Percentiles rank a stretch among this genome's conserved stretches.
These are phyloP conservation scores for Megathymus violae DNA, from an alignment of 1,140 invertebrate species.

Conservation along the genomic window DNA sequence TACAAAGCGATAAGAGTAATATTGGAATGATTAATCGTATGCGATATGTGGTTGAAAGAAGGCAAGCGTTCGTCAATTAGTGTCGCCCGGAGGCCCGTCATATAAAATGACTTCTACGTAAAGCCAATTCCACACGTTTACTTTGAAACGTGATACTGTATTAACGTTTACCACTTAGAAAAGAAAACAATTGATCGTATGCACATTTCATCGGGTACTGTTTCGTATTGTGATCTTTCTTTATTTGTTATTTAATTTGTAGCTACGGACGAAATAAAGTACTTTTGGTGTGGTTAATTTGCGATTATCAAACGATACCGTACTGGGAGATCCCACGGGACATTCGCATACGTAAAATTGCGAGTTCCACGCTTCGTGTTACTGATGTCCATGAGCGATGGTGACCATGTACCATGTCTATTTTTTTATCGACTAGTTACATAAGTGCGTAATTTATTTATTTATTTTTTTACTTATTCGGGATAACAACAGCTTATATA, in stretches of 20 bases:
- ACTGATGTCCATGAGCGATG: too few species aligned
- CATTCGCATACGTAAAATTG: too few species aligned
- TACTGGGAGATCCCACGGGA: too few species aligned
- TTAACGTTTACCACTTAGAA: slow-evolving; percentile 21
- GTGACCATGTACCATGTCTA: too few species aligned
- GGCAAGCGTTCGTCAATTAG: slow-evolving; percentile 51
- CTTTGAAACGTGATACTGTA: slow-evolving; percentile 23
- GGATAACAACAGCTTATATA: too few species aligned
- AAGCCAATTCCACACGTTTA: slow-evolving; percentile 26
- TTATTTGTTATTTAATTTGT: not conserved
- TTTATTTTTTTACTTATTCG: too few species aligned
- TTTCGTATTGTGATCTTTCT: slow-evolving; percentile 9
- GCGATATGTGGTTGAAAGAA: slow-evolving; percentile 30
- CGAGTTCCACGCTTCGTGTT: too few species aligned
- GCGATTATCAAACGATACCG: too few species aligned
- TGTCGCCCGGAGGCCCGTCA: slow-evolving; percentile 36
- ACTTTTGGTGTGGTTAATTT: too few species aligned
- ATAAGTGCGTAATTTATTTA: too few species aligned
- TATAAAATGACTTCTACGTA: slow-evolving; percentile 37
- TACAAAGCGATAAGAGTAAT: not conserved
- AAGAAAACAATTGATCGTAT: slow-evolving; percentile 25
- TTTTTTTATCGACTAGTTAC: too few species aligned
- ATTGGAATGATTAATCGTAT: slow-evolving; percentile 27
- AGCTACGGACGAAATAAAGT: not conserved
- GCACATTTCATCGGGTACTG: not conserved